These are phyloP conservation scores for Octonoba sinensis DNA, from an alignment of 2,888 invertebrate genomes.

Conservation along the genomic window DNA sequence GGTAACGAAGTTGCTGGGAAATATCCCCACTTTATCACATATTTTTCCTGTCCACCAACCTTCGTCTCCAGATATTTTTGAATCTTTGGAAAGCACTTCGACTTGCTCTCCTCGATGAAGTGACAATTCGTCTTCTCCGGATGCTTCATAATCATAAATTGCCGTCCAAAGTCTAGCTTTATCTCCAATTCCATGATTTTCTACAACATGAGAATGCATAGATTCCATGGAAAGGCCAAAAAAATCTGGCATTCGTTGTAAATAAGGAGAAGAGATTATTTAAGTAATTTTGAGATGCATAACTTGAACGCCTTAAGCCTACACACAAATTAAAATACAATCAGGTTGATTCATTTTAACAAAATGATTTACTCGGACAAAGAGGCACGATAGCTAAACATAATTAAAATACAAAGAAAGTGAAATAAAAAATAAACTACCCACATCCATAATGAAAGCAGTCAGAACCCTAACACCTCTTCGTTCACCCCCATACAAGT, in stretches of 20 bases:
- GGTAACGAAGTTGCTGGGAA: slow-evolving; percentile 94
- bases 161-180: slow-evolving; percentile 78
- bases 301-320: slow-evolving; percentile 47
- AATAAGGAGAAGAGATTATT: slow-evolving; percentile 20
- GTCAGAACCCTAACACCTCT: slow-evolving; percentile 62
- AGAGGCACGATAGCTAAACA: too few relatives aligned
- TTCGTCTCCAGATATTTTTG: slow-evolving; percentile 95
- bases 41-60: slow-evolving; percentile 99
- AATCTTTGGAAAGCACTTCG: slow-evolving; percentile 90
- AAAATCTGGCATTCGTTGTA: slow-evolving; percentile 55
- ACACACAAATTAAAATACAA: slow-evolving; percentile 19
- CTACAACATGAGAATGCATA: slow-evolving; percentile 52
- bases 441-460: slow-evolving; percentile 51
- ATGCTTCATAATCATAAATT: slow-evolving; percentile 91
- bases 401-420: slow-evolving; percentile 8
- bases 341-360: neutral
- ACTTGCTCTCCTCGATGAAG: slow-evolving; percentile 89
- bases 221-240: slow-evolving; percentile 59
- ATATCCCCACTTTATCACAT: slow-evolving; percentile 88
- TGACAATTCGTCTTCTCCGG: slow-evolving; percentile 93
- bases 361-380: neutral
- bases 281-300: slow-evolving; percentile 44
- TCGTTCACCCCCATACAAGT: slow-evolving; percentile 51
- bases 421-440: slow-evolving; percentile 40
- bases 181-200: slow-evolving; percentile 55